phyloP scores from a whole-genome alignment of 2,113 vertebrate species.

The Ceyx cyanopectus region DNA sequence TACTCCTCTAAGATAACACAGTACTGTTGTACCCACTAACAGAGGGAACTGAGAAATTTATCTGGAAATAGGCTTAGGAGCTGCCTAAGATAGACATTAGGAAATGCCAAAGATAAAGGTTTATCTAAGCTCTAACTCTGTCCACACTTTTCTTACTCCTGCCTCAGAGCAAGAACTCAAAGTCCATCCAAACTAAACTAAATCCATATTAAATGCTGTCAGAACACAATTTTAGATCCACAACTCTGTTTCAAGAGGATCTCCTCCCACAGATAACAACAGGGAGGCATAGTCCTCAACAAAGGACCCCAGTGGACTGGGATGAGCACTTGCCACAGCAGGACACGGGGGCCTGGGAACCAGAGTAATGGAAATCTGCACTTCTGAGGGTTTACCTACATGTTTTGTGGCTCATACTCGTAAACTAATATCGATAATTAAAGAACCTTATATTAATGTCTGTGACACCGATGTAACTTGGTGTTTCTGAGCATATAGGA shows the following conservation, averaged over 20 bases:
- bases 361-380: neutral
- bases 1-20: neutral
- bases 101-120: neutral
- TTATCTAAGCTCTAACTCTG: neutral
- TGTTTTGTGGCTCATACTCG: neutral
- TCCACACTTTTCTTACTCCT: neutral
- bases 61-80: neutral
- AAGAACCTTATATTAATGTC: neutral
- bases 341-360: neutral
- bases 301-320: neutral
- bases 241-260: neutral
- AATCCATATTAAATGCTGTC: neutral
- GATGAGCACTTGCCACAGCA: neutral
- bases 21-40: neutral
- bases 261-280: neutral
- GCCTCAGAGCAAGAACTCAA: neutral
- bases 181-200: neutral
- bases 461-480: neutral
- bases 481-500: neutral
- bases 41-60: neutral
- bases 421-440: neutral
- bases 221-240: neutral
- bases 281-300: neutral
- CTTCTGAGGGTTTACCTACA: neutral
- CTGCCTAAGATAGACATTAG: neutral